These are phyloP conservation scores for Botrylloides violaceus DNA, from an alignment of 23 tunicate species.

Conservation along the genomic window DNA sequence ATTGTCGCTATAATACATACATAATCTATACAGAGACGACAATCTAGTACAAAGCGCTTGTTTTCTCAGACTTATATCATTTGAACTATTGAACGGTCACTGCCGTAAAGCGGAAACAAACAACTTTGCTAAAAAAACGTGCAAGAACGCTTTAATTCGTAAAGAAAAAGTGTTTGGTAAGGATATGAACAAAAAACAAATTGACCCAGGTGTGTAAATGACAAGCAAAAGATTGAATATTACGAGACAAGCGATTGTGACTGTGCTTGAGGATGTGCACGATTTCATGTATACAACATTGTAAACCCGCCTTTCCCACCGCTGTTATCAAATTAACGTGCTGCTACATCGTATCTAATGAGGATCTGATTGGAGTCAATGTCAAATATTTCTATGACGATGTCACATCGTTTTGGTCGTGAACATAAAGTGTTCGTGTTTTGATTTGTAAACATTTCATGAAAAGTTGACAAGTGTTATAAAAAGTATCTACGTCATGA, in stretches of 20 bases:
- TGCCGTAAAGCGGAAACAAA: no score
- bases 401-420: neutral
- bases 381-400: neutral
- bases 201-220: neutral
- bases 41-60: no score
- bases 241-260: neutral
- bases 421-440: neutral
- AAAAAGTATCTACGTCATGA: no score
- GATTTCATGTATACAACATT: neutral
- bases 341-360: neutral
- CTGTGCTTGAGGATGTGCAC: no score
- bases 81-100: no score
- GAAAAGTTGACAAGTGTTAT: no score
- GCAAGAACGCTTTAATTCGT: no score
- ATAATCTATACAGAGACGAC: no score
- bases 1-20: no score
- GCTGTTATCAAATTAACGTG: neutral
- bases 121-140: no score
- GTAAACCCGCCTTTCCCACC: neutral
- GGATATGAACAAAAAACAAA: neutral
- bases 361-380: neutral
- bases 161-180: no score
- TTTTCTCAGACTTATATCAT: no score
- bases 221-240: neutral
- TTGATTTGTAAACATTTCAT: neutral